Evolutionary conservation across 2,888 invertebrate genomes (phyloP), one percentile per base, ranked within the genome.

Genomic region (Drosophila stalkeri): DNA sequence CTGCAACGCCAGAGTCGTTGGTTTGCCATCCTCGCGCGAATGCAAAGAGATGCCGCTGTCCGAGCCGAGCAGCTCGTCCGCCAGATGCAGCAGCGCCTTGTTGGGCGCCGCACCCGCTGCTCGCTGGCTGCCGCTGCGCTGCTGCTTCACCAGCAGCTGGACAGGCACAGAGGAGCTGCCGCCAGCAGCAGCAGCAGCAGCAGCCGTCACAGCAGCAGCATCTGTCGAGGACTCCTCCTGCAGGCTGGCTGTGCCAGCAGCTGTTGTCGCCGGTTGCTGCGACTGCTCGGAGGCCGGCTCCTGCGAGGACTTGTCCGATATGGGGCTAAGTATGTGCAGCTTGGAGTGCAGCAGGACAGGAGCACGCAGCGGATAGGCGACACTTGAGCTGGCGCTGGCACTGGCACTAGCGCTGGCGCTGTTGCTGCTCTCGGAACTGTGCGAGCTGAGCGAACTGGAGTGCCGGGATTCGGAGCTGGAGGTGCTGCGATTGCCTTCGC

Each of bases 41-140:
- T 97, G 97, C 82, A 97, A 95, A 9, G 97, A 97, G 90, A 97
- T 97, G 39, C 97, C 97, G 92, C 97, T 97, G 88, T 97, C 97
- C 1, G 97, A 97, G 47, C 97, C 97, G 83, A 97, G 96, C 80
- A 97, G 96, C 93, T 97, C 97, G 3, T 96, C 95, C 81, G 93
- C 90, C 72, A 93, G 75, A 41, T 92, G 92, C 41, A 92, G 79
- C 20, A 93, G 92, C 91, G 97, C 97, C 92, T 96, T 96, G 91
- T 97, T 97, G 86, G 96, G 96, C 61, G 96, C 95, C 35, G 95
- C 94, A 54, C 46, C 54, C 94, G 94, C 81, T 4, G 65, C 44
- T 8, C 77, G 77, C 41, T 55, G 78, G n/a, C 66, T 66, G 44
- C 76, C 57, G 1, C 56, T 51, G 18, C 57, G 67, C 37, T 43